Base-by-base conservation (phyloP, 2,113 vertebrate genomes). In the Osmerus eperlanus region DNA sequence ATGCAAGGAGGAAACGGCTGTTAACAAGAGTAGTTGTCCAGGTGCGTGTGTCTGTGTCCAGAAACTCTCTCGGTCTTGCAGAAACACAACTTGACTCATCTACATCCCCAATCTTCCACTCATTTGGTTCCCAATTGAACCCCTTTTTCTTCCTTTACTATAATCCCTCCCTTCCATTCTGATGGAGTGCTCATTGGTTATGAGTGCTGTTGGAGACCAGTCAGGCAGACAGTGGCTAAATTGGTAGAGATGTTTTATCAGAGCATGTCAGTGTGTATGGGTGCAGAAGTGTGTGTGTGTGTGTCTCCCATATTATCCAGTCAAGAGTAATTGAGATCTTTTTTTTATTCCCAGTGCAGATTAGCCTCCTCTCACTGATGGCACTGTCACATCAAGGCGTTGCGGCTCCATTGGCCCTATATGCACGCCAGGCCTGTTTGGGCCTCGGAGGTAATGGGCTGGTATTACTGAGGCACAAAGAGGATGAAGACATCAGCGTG, bases 241-340 rank as follows among this genome's bases (percentile, higher is more conserved):
- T 96, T 96, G 94, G 94, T 94, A 94, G 91, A 93, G 94, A 95
- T 96, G 95, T 96, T 95, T 96, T 95, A 97, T 95, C 94, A 94
- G 93, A 85, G 89, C 91, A 91, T 93, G 92, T 94, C 93, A 90
- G 91, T 83, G 91, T 93, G 85, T 92, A 93, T 90, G 90, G 94
- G 89, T 92, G 93, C 93, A 90, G 93, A 94, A 89, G 92, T 93
- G 94, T 71, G 59, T 91, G n/a, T n/a, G 91, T 92, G 91, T 86
- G 72, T 86, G 93, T 94, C 93, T 90, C 93, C 93, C 94, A 91
- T 92, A 95, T 95, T 94, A 94, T n/a, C 90, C 71, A 93, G 92
- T 90, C 92, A 90, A 90, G 93, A 94, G 93, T 95, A 94, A 96
- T 94, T 94, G 93, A 93, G 93, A 91, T 93, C 89, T 92, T 85